Conservation (phyloP, 2,113 vertebrate genomes). For the Halcyon senegalensis region DNA sequence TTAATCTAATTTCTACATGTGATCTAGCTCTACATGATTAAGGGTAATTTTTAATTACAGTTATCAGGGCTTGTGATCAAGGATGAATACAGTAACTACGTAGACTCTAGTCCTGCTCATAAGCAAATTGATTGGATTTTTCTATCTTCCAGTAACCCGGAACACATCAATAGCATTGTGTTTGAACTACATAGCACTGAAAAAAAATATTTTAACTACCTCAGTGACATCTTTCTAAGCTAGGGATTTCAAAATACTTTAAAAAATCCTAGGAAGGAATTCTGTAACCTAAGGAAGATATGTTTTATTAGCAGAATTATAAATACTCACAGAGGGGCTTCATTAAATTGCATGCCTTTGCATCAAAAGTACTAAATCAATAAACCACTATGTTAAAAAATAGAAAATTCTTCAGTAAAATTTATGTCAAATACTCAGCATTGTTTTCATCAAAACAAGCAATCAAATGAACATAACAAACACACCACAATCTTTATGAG, state of each 20-base stretch:
- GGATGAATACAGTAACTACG: neutral
- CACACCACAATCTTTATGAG: constrained; percentile 5
- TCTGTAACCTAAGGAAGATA: neutral
- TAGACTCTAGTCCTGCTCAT: neutral
- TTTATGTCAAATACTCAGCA: neutral
- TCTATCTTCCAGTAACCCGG: neutral
- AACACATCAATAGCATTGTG: neutral
- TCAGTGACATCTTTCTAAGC: neutral
- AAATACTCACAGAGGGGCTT: neutral
- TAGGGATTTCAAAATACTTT: neutral
- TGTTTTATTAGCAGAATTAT: neutral
- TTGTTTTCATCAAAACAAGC: constrained; percentile 14
- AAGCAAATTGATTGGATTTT: neutral
- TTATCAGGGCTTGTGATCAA: neutral
- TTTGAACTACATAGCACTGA: neutral
- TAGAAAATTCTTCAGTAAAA: constrained; percentile 1
- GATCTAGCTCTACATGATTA: neutral
- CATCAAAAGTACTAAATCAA: constrained; percentile 15
- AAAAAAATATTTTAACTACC: neutral
- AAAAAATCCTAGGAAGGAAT: neutral
- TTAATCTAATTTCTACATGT: neutral
- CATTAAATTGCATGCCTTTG: neutral
- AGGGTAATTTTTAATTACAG: neutral
- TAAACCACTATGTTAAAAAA: constrained; percentile 24
- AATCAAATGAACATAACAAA: neutral